These are phyloP conservation scores for Cataglyphis livida DNA, from an alignment of 2,888 invertebrate species.

Conservation along the genomic window DNA sequence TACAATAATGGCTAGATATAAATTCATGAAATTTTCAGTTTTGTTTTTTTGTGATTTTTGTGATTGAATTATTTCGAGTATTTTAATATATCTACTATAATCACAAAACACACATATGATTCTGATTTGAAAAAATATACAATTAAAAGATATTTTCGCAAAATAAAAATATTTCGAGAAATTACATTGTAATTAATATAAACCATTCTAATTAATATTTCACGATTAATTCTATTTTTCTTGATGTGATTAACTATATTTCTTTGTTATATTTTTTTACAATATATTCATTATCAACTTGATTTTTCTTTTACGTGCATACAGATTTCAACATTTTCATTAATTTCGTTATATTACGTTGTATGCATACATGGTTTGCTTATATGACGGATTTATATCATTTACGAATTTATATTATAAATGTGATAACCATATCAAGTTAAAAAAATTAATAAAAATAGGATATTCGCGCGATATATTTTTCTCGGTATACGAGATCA, in stretches of 20 bases:
- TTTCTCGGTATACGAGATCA: background rate
- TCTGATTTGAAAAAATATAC: background rate
- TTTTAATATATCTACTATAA: background rate
- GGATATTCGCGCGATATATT: constrained; percentile 8
- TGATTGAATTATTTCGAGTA: background rate
- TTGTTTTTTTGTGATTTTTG: background rate
- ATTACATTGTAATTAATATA: background rate
- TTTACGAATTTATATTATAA: background rate
- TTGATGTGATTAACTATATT: background rate
- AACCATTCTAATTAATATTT: background rate
- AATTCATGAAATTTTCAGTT: background rate
- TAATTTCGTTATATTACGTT: background rate
- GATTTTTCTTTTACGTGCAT: background rate
- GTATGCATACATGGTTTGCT: background rate
- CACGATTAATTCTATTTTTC: background rate
- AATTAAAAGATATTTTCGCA: background rate
- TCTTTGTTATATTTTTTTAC: background rate
- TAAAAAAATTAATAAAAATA: background rate
- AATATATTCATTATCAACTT: background rate
- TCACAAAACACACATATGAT: background rate
- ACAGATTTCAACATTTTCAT: background rate
- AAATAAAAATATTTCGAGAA: background rate
- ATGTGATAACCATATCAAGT: background rate
- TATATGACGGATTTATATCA: background rate
- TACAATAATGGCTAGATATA: background rate